phyloP scores from a whole-genome alignment of 2,113 vertebrate species.

The Zapus hudsonius region DNA sequence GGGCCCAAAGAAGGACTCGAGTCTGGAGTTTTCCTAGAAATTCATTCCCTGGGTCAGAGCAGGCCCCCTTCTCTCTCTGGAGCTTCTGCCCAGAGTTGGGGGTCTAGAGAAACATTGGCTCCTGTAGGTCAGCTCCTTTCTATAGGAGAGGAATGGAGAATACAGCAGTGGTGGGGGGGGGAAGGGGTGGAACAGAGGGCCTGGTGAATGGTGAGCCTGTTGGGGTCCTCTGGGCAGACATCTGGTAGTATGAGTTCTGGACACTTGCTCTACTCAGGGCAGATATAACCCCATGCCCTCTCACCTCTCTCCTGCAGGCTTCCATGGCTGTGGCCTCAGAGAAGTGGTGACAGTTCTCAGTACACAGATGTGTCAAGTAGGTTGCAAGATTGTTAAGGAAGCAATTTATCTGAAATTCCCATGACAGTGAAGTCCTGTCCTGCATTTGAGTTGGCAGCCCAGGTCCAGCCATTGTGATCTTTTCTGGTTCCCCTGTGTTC shows the following conservation, averaged over 20 bases:
- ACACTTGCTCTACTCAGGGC: not conserved
- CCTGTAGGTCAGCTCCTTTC: not conserved
- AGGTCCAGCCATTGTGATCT: accelerated
- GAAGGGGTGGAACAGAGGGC: not conserved
- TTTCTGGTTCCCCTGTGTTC: accelerated
- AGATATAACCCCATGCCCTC: not conserved
- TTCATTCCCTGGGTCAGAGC: not conserved
- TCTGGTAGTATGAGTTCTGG: too few species aligned
- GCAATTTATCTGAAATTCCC: accelerated
- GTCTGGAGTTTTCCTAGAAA: not conserved
- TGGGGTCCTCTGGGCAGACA: not conserved
- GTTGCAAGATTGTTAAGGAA: not conserved
- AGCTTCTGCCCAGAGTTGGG: not conserved
- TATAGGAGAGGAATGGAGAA: not conserved
- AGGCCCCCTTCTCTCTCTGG: not conserved
- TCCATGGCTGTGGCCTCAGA: not conserved
- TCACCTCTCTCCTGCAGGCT: not conserved
- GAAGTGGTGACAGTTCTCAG: too few species aligned
- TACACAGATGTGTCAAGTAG: too few species aligned
- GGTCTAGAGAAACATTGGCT: accelerated
- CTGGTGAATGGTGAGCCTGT: accelerated
- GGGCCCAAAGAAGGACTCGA: not conserved
- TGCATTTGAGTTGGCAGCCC: accelerated
- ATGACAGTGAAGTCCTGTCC: accelerated
- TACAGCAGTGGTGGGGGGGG: not conserved